Base-by-base conservation (phyloP, 2,888 invertebrate species). In the Plagiodera versicolora region DNA sequence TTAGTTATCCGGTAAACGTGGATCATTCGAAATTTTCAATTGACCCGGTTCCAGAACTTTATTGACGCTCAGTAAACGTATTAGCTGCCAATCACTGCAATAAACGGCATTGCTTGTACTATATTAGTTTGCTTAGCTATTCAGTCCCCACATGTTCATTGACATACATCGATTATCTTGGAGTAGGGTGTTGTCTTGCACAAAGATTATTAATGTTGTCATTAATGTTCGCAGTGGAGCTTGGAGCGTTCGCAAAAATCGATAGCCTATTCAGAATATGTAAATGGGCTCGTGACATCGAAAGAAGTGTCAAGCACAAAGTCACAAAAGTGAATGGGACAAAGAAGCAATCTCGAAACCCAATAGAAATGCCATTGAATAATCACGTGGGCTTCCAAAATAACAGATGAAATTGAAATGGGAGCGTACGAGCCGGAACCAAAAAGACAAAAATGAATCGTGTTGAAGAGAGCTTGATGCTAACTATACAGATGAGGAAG, bases 11-110 rank as follows among this genome's bases (percentile, higher is more conserved):
- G 39, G 24, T 56, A 20, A 62, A 60, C 65, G 58, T 49, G 58
- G 63, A 62, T 63, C 54, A 51, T 63, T 48, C 63, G 59, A 60
- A 59, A 56, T 64, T 66, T 66, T 66, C 65, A 63, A 68, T 66
- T 63, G 66, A 66, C 64, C 67, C 66, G 64, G 60, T 66, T 68
- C 66, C 64, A 61, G 64, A 66, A 64, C 64, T 66, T 66, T 65
- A 68, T 64, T 68, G 67, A 61, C 61, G 58, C 61, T 65, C 58
- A 63, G 67, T 66, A 66, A 66, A 68, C 65, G 58, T 63, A 66
- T 66, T 66, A 68, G 56, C 61, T 49, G 49, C 53, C 60, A 61
- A 56, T 61, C 53, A 61, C 56, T 48, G 50, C 44, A 54, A 35
- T 59, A 45, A 39, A 51, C 44, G 50, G 44, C 19, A 58, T 58